Evolutionary conservation across 2,113 vertebrate species (phyloP).

Genomic region (Microtus montanus): DNA sequence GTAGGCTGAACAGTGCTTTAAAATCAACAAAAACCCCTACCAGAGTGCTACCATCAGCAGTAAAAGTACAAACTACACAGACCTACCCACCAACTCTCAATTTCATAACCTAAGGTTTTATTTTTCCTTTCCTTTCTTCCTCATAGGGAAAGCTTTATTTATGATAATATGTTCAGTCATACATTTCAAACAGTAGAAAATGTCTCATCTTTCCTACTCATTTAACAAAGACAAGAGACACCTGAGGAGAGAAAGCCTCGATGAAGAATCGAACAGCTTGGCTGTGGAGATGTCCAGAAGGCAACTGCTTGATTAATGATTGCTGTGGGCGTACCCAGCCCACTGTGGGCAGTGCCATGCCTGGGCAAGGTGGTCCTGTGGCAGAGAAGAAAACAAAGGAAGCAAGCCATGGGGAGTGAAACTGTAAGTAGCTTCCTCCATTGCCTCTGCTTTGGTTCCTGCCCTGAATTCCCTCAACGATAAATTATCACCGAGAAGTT

Average conservation of each 20-base stretch:
- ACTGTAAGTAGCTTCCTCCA: background rate
- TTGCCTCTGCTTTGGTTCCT: background rate
- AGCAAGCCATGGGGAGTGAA: background rate
- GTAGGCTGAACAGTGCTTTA: background rate
- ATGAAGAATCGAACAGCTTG: background rate
- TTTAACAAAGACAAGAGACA: background rate
- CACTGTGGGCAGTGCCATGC: background rate
- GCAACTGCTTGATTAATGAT: background rate
- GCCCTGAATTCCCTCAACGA: background rate
- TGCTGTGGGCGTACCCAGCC: background rate
- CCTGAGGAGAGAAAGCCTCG: background rate
- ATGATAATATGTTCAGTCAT: background rate
- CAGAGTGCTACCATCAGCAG: background rate
- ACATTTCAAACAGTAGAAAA: conserved; percentile 48
- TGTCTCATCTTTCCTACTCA: conserved; percentile 21
- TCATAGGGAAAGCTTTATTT: background rate
- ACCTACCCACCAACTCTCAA: background rate
- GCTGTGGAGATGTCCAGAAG: background rate
- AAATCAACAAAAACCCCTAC: background rate
- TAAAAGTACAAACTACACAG: background rate
- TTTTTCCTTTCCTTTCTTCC: background rate
- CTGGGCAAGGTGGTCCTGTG: background rate
- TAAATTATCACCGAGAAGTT: background rate
- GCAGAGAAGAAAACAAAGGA: background rate
- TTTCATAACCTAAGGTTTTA: background rate